Conservation (phyloP, 2,797 vertebrate genomes). For the Malurus splendens region DNA sequence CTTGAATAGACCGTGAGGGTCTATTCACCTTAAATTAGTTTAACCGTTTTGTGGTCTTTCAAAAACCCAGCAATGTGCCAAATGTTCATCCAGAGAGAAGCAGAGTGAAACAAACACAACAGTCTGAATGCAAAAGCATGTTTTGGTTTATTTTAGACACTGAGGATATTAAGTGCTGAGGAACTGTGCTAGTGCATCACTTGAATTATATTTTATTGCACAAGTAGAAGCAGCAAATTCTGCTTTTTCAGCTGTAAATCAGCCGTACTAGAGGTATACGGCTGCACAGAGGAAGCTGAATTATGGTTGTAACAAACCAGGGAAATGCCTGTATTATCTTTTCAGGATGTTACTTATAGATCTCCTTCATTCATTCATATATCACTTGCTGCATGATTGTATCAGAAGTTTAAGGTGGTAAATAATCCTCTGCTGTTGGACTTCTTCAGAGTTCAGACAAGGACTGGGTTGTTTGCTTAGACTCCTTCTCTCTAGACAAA, state of each 20-base stretch:
- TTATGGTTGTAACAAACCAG: not conserved
- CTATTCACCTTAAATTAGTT: not conserved
- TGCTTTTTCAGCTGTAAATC: conserved; percentile 10
- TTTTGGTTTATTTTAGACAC: not conserved
- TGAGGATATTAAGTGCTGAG: not conserved
- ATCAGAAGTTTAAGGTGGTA: not conserved
- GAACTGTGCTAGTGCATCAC: not conserved
- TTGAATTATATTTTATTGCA: not conserved
- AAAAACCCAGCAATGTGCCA: not conserved
- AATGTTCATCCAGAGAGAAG: not conserved
- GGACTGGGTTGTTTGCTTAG: not conserved
- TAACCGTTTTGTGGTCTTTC: not conserved
- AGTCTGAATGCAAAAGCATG: not conserved
- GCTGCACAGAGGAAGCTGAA: not conserved
- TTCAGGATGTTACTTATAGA: not conserved
- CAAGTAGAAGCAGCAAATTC: not conserved
- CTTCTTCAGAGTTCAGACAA: not conserved
- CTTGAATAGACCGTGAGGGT: not conserved
- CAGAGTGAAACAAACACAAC: not conserved
- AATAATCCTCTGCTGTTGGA: not conserved
- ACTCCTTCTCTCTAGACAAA: not conserved
- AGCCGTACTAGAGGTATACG: not conserved
- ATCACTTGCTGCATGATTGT: not conserved
- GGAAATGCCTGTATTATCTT: not conserved
- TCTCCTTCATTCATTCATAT: not conserved